These are phyloP conservation scores for Hylaeus anthracinus DNA, from an alignment of 1,140 invertebrate genomes.

Conservation along the genomic window DNA sequence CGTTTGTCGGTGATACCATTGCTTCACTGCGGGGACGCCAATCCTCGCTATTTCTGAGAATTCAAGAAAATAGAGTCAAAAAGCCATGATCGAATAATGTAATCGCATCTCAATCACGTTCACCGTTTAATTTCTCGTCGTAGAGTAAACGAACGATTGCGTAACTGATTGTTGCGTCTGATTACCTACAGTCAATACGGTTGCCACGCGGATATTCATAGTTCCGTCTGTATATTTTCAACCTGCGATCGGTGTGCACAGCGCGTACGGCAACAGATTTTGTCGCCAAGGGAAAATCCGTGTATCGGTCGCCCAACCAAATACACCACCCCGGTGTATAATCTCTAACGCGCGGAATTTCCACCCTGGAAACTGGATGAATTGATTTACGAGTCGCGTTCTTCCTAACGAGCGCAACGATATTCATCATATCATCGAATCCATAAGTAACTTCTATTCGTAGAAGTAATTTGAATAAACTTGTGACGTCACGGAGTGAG, in stretches of 20 bases:
- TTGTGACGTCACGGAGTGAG: no score
- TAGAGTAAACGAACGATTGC: conserved; percentile 41
- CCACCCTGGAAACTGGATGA: not conserved
- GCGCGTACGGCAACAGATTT: conserved; percentile 4
- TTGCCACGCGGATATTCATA: conserved; percentile 10
- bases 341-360: not conserved
- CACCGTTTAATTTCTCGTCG: conserved; percentile 29
- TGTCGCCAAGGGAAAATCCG: conserved; percentile 16
- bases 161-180: conserved; percentile 33
- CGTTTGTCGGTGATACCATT: not conserved
- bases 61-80: not conserved
- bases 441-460: no score
- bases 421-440: no score
- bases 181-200: conserved; percentile 35
- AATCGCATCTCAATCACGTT: conserved; percentile 30
- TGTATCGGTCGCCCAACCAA: not conserved
- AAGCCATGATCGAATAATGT: conserved; percentile 12
- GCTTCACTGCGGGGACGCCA: not conserved
- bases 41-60: no score
- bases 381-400: not conserved
- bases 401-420: not conserved
- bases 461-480: no score
- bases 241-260: not conserved
- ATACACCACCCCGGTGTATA: not conserved
- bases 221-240: conserved; percentile 16